Base-by-base conservation (phyloP, 2,113 vertebrate species). In the Loxodonta africana region DNA sequence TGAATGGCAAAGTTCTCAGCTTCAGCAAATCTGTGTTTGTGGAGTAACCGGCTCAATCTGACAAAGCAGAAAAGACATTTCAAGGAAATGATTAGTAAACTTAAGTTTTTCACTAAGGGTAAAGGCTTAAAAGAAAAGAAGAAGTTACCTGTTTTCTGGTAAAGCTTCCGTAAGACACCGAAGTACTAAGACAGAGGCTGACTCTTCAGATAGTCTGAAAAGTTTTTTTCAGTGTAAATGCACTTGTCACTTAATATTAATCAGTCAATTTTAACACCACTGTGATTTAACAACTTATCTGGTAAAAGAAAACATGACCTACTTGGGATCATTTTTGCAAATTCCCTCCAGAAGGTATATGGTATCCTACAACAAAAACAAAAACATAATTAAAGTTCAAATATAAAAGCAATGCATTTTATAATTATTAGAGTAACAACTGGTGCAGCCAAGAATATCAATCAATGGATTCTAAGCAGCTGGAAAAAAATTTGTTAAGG, bases 151-250 rank as follows among this genome's bases (percentile, higher is more conserved):
- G 90, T 99, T 99, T 98, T 99, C 99, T 25, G 99, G 99, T 92
- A 99, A 98, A 95, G 99, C 99, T 98, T 99, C 99, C 60, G 99
- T 99, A 97, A 99, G 99, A 97, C 99, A 99, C 98, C 99, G 98
- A 96, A 99, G 97, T 48, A 99, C 99, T 78, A 99, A 96, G 78
- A 98, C 90, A 12, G 99, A 99, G 30, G 99, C 83, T 0, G 98
- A 97, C 5, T 98, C 98, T 85, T 99, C 98, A 73, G 97, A 69
- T 2, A 96, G 95, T 71, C 99, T 99, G 96, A 57, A 96, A 97
- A 41, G 0, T 7, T 57, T 57, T 14, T 17, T 5, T 26, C 2
- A 25, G 17, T 95, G 53, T 98, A 46, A 93, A 63, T 41, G 2
- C 1, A 10, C 2, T 69, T 67, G 30, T 41, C 46, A 44, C 25